Evolutionary conservation across 2,113 vertebrate genomes (phyloP), one percentile per base, ranked within the genome.

Genomic region (Leucopternis melanops): DNA sequence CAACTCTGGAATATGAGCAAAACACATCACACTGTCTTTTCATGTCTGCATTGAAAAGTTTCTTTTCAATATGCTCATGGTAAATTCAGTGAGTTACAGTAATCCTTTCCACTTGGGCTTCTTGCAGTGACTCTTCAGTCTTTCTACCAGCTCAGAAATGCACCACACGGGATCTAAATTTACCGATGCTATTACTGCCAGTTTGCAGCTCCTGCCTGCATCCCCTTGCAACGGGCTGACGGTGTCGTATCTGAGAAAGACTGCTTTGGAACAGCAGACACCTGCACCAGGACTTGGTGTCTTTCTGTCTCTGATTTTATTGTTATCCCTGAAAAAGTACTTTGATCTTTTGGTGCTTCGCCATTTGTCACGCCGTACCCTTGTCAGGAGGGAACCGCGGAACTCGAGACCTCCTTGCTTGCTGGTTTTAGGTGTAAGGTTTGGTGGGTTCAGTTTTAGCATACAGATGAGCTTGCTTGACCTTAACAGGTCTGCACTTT

Each of bases 401-500:
- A 73, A 69, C 77, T 32, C 3, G 0, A 87, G 92, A 82, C 84
- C 69, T 88, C 49, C 78, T 72, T 42, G 78, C 50, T 83, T 57
- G 77, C 62, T 40, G 62, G 66, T 45, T 94, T 90, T 80, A 70
- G 88, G 83, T 45, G 72, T 38, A 65, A 54, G 83, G 70, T 87
- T 90, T 82, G 58, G 58, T 77, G 71, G 31, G 81, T 81, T 88
- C 73, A 8, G 23, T 94, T 94, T 73, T 86, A 88, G 89, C 84
- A 88, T 84, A 69, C 70, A 88, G 87, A 96, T 94, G 89, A 96
- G 86, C 61, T 54, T 55, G 45, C 45, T 72, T 89, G 92, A 95
- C 50, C 90, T 95, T 93, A 93, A 54, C 81, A 71, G 70, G 71
- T 81, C 78, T 90, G 72, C 74, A 91, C 96, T 83, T 94, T 82